Conservation (phyloP, 2,113 vertebrate species). For the Scophthalmus maximus region DNA sequence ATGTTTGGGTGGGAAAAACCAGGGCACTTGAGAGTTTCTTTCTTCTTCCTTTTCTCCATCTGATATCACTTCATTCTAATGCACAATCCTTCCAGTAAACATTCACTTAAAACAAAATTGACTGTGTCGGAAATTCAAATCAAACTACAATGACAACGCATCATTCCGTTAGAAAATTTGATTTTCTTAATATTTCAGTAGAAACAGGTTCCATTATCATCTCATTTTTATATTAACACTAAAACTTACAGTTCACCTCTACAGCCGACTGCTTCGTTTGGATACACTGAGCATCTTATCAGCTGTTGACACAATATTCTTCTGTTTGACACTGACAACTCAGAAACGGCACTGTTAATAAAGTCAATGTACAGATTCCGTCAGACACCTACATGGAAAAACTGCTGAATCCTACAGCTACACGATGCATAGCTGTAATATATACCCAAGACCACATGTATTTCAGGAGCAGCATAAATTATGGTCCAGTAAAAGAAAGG, state of each 20-base stretch:
- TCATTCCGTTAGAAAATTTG: constrained; percentile 1
- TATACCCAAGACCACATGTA: constrained; percentile 52
- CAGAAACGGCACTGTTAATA: constrained; percentile 42
- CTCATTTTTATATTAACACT: not conserved
- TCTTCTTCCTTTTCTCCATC: constrained; percentile 38
- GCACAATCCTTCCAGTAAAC: constrained; percentile 47
- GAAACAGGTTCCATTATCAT: not conserved
- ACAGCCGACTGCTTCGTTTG: not conserved
- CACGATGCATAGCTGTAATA: constrained; percentile 45
- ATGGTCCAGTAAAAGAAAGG: constrained; percentile 43
- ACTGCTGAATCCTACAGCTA: constrained; percentile 50
- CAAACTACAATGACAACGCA: not conserved
- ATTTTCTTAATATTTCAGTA: constrained; percentile 7
- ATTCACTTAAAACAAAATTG: constrained; percentile 35
- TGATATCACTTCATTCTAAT: constrained; percentile 47
- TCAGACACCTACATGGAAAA: constrained; percentile 50
- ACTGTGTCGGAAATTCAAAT: constrained; percentile 25
- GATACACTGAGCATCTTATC: constrained; percentile 20
- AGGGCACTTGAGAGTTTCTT: constrained; percentile 29
- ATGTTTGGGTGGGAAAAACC: not conserved
- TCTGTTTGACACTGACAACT: constrained; percentile 23
- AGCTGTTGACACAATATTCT: too few relatives aligned
- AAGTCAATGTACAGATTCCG: constrained; percentile 38
- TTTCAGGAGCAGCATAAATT: constrained; percentile 59
- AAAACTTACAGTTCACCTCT: not conserved